These are phyloP conservation scores for Ennomos fuscantarius DNA, from an alignment of 2,888 invertebrate species.

Conservation along the genomic window DNA sequence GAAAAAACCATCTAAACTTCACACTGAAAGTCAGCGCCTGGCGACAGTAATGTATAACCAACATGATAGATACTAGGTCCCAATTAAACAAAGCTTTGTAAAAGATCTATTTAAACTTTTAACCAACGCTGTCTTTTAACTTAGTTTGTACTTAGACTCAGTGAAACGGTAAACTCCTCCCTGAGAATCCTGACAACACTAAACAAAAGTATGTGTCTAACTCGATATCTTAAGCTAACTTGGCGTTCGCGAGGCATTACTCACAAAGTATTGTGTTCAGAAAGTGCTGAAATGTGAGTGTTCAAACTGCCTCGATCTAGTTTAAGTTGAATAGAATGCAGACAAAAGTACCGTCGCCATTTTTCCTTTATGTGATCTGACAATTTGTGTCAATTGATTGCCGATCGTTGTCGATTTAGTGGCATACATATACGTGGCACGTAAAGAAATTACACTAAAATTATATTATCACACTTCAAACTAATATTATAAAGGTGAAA, in stretches of 20 bases:
- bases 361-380: background rate
- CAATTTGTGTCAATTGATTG: background rate
- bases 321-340: conserved; percentile 8
- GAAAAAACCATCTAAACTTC: background rate
- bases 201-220: conserved; percentile 11
- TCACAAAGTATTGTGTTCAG: conserved; percentile 9
- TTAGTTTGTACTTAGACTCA: background rate
- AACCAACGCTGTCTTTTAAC: background rate
- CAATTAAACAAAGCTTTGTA: no score
- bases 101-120: no score
- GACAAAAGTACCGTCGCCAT: background rate
- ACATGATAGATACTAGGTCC: no score
- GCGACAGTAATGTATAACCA: no score
- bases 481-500: no score
- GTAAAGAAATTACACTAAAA: no score
- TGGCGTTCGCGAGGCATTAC: background rate
- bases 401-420: background rate
- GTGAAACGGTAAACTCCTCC: conserved; percentile 3
- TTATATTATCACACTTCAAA: no score
- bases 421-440: no score
- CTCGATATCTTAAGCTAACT: conserved; percentile 15
- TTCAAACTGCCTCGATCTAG: conserved; percentile 9
- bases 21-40: background rate
- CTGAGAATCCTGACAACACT: conserved; percentile 6
- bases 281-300: conserved; percentile 2